A percentile compares a stretch with the other conserved stretches of the same genome.
phyloP scores from a whole-genome alignment of 2,113 vertebrate genomes.

The Forbesichthys agassizii region DNA sequence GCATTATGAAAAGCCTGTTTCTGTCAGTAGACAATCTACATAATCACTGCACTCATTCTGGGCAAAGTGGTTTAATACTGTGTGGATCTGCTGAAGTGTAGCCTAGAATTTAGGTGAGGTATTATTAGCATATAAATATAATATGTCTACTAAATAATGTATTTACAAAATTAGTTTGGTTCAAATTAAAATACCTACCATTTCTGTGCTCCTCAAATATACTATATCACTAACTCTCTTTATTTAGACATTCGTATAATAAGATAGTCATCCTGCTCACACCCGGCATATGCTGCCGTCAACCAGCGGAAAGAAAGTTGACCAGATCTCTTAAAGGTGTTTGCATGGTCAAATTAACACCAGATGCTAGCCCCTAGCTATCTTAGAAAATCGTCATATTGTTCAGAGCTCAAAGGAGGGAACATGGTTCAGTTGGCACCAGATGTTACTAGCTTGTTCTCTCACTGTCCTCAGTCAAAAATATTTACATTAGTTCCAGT shows the following conservation, averaged over 20 bases:
- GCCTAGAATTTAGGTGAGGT: too few species aligned
- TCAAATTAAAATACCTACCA: too few species aligned
- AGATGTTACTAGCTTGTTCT: constrained; percentile 72
- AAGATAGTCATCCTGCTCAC: constrained; percentile 49
- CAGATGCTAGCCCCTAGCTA: constrained; percentile 76
- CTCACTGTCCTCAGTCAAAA: constrained; percentile 65
- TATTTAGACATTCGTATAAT: not conserved
- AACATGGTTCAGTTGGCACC: constrained; percentile 79
- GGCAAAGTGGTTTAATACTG: not conserved
- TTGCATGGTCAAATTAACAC: constrained; percentile 78
- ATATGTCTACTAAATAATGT: too few species aligned
- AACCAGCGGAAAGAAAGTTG: constrained; percentile 74
- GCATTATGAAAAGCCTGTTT: not conserved
- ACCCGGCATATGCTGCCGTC: constrained; percentile 65
- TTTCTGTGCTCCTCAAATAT: too few species aligned
- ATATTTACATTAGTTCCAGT: constrained; percentile 63
- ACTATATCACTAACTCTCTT: too few species aligned
- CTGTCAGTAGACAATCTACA: not conserved
- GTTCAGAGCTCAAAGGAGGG: constrained; percentile 69
- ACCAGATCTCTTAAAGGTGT: constrained; percentile 71
- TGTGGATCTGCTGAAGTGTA: too few species aligned
- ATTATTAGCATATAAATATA: too few species aligned
- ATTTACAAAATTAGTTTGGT: too few species aligned
- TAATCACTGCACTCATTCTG: not conserved
- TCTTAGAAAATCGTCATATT: constrained; percentile 61